Percentiles rank a stretch among this genome's conserved stretches.
Evolutionary conservation across 2,888 invertebrate species (phyloP).

Genomic region (Thymelicus acteon): DNA sequence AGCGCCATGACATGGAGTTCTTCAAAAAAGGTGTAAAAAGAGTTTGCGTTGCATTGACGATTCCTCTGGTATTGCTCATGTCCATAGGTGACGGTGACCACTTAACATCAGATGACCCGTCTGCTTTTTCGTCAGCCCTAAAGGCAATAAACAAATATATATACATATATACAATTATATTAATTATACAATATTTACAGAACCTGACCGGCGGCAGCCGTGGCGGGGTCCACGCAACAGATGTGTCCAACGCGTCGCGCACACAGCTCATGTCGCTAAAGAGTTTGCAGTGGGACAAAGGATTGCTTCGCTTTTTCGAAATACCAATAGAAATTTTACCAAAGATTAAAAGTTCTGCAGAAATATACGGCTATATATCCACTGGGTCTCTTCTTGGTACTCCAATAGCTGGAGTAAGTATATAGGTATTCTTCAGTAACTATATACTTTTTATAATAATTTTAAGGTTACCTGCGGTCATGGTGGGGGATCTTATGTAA

Average conservation of each 20-base stretch:
- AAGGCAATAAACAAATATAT: too few species aligned
- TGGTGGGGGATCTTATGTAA: too few species aligned
- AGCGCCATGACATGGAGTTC: too few species aligned
- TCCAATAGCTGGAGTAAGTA: conserved; percentile 94
- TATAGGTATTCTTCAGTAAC: conserved; percentile 19
- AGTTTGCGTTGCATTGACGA: too few species aligned
- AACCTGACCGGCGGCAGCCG: conserved; percentile 85
- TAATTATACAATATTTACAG: conserved; percentile 54
- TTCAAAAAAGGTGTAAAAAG: too few species aligned
- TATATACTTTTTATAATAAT: conserved; percentile 5
- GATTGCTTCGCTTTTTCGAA: conserved; percentile 94
- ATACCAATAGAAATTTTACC: conserved; percentile 94
- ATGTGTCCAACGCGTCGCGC: conserved; percentile 98
- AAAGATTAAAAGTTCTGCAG: conserved; percentile 95
- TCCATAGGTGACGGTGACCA: too few species aligned
- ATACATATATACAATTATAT: too few species aligned
- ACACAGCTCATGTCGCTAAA: conserved; percentile 98
- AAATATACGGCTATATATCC: conserved; percentile 93
- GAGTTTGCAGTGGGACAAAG: conserved; percentile 95
- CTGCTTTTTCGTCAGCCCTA: too few species aligned
- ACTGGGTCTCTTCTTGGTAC: conserved; percentile 90
- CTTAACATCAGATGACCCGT: too few species aligned
- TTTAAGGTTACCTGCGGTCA: too few species aligned
- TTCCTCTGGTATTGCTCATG: too few species aligned
- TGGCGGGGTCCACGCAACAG: conserved; percentile 91